A percentile compares a stretch with the other conserved stretches of the same genome.
Conservation (phyloP, 2,888 invertebrate genomes). For the Chironomus tentans region DNA sequence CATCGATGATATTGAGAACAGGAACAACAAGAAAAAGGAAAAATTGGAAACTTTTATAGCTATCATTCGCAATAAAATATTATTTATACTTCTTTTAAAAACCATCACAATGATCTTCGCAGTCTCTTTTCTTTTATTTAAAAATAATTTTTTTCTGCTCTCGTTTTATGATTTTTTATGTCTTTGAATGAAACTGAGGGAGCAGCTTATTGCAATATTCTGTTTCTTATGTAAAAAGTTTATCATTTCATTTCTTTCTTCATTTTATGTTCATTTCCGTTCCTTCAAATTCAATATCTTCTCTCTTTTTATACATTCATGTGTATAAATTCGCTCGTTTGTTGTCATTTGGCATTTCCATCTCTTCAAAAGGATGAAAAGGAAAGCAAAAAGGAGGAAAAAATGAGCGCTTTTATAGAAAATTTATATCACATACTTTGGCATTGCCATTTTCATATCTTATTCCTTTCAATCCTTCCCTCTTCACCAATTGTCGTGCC, state of each 20-base stretch:
- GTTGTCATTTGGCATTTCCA: neutral
- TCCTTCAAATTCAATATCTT: slow-evolving; percentile 18
- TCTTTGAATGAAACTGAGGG: no score
- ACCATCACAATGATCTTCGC: neutral
- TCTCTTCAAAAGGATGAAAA: neutral
- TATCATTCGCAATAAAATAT: neutral
- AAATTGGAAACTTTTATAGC: neutral
- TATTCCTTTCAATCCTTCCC: neutral
- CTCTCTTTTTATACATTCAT: neutral
- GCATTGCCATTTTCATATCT: slow-evolving; percentile 10
- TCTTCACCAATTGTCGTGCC: neutral
- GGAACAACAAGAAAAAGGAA: neutral
- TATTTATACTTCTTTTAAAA: neutral
- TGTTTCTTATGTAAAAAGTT: slow-evolving; percentile 1
- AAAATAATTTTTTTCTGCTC: neutral
- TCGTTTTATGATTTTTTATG: no score
- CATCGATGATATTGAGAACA: neutral
- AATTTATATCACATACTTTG: slow-evolving; percentile 12
- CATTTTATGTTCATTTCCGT: slow-evolving; percentile 14
- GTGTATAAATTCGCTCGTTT: no score
- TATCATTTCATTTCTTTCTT: slow-evolving; percentile 1
- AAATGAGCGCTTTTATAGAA: neutral
- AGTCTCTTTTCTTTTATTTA: neutral
- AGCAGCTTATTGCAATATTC: neutral
- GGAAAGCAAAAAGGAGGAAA: neutral